Percentiles rank a stretch among this genome's conserved stretches.
These are phyloP conservation scores for Drosophila tripunctata DNA, from an alignment of 2,888 invertebrate species.

Conservation along the genomic window DNA sequence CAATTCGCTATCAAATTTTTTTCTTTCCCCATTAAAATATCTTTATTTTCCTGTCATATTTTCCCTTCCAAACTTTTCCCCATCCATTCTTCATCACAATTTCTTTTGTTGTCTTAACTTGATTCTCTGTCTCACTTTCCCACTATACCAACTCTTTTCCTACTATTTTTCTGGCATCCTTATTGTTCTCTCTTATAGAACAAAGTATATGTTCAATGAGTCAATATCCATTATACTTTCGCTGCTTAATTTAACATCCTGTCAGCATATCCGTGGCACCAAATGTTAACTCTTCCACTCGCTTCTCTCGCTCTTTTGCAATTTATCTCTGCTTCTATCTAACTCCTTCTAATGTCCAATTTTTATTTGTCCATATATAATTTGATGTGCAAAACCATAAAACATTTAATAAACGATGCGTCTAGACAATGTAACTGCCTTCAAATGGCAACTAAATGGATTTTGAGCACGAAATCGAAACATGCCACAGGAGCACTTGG, in stretches of 20 bases:
- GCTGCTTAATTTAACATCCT: constrained; percentile 28
- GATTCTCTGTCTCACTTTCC: no score
- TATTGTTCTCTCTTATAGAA: background rate
- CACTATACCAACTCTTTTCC: background rate
- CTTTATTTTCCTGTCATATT: no score
- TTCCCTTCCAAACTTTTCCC: no score
- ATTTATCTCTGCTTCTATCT: no score
- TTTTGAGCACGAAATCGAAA: constrained; percentile 74
- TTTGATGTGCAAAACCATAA: constrained; percentile 74
- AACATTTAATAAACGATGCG: constrained; percentile 79
- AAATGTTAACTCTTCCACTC: background rate
- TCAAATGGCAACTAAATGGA: constrained; percentile 80
- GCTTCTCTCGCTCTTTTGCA: background rate
- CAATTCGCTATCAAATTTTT: no score
- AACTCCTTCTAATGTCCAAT: constrained; percentile 53
- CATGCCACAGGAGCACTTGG: constrained; percentile 59
- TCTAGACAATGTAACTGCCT: constrained; percentile 80
- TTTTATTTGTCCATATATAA: constrained; percentile 73
- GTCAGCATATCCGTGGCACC: constrained; percentile 21
- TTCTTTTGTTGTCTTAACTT: no score
- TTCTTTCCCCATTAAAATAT: no score
- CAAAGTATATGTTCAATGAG: constrained; percentile 16
- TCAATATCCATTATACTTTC: constrained; percentile 42
- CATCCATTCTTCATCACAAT: no score
- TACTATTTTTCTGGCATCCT: background rate